These are phyloP conservation scores for Metalampra italica DNA, from an alignment of 2,888 invertebrate species.

Conservation along the genomic window DNA sequence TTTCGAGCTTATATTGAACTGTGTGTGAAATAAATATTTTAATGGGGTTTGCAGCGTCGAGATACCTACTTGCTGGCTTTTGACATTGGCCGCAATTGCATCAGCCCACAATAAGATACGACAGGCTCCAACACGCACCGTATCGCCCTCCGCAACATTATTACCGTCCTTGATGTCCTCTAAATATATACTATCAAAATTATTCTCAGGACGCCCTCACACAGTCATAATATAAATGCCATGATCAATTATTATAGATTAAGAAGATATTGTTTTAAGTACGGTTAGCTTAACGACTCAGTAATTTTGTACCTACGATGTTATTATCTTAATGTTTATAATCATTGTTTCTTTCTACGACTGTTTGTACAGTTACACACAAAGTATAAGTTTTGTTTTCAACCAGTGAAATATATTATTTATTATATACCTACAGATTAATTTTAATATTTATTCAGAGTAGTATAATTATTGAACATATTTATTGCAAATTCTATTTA, in stretches of 20 bases:
- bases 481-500: constrained; percentile 57
- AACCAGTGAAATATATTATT: constrained; percentile 57
- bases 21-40: constrained; percentile 70
- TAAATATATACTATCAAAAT: constrained; percentile 25
- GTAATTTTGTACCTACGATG: constrained; percentile 68
- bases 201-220: constrained; percentile 42
- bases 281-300: constrained; percentile 59
- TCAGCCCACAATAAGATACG: constrained; percentile 71
- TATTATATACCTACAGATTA: constrained; percentile 52
- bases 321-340: constrained; percentile 52
- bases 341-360: constrained; percentile 26
- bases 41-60: constrained; percentile 78
- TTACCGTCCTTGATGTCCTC: constrained; percentile 59
- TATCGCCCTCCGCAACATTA: constrained; percentile 67
- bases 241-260: constrained; percentile 62
- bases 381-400: constrained; percentile 64
- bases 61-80: constrained; percentile 79
- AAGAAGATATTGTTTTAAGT: constrained; percentile 70
- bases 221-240: constrained; percentile 68
- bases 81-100: constrained; percentile 72
- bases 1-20: constrained; percentile 49
- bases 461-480: constrained; percentile 48
- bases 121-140: constrained; percentile 62
- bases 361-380: constrained; percentile 67
- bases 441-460: constrained; percentile 51